phyloP scores from a whole-genome alignment of 1,140 invertebrate species.

The Ctenoplectra terminalis region DNA sequence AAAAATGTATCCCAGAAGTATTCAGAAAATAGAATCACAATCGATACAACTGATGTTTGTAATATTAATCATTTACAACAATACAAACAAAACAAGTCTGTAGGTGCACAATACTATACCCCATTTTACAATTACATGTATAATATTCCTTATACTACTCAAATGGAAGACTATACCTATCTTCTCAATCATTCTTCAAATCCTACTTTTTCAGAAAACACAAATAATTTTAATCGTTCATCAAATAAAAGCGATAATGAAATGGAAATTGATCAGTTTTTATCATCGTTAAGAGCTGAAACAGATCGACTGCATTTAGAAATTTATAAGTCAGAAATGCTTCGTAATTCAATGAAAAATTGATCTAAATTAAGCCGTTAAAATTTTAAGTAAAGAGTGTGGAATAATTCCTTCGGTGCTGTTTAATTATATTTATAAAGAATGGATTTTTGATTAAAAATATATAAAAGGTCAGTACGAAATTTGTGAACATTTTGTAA shows the following conservation, averaged over 20 bases:
- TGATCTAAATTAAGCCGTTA: neutral
- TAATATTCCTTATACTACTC: neutral
- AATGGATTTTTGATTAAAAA: neutral
- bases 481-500: neutral
- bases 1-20: neutral
- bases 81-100: too few species aligned
- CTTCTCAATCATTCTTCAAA: neutral
- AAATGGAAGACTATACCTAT: neutral
- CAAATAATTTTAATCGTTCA: neutral
- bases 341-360: conserved; percentile 32
- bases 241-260: conserved; percentile 9
- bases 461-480: too few species aligned
- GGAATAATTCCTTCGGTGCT: too few species aligned
- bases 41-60: neutral
- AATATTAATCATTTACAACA: neutral
- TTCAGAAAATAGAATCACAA: neutral
- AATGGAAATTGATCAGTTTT: conserved; percentile 69
- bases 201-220: neutral
- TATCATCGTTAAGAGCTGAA: conserved; percentile 66
- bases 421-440: neutral
- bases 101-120: neutral
- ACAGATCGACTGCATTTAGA: conserved; percentile 74
- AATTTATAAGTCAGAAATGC: conserved; percentile 73
- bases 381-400: neutral
- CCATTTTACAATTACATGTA: neutral